phyloP scores from a whole-genome alignment of 2,888 invertebrate genomes.

The Diplazon laetatorius region DNA sequence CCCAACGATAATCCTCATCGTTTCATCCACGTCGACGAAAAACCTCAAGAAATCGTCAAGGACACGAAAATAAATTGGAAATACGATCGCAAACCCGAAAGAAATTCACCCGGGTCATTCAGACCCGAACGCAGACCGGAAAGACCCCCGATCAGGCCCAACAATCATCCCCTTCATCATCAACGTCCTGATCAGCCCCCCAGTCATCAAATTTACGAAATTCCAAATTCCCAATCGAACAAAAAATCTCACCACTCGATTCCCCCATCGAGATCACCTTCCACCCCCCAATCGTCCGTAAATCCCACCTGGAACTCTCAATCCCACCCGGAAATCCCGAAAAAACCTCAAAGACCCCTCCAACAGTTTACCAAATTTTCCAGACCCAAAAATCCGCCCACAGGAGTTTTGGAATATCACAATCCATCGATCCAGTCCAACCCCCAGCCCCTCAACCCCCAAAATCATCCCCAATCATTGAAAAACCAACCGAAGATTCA shows the following conservation, averaged over 20 bases:
- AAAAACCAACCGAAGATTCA: conserved; percentile 35
- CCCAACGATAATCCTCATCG: conserved; percentile 73
- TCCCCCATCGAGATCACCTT: conserved; percentile 30
- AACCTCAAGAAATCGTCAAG: conserved; percentile 69
- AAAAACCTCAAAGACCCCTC: conserved; percentile 49
- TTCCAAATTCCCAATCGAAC: conserved; percentile 71
- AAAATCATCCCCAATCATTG: conserved; percentile 68
- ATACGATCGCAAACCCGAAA: conserved; percentile 77
- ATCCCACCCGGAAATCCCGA: conserved; percentile 67
- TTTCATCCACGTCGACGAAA: conserved; percentile 68
- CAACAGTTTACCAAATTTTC: conserved; percentile 31
- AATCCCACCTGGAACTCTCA: conserved; percentile 60
- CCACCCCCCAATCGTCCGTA: conserved; percentile 57
- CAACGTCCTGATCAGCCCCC: too few relatives aligned
- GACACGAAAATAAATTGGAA: conserved; percentile 75
- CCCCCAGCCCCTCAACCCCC: conserved; percentile 64
- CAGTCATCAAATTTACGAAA: conserved; percentile 65
- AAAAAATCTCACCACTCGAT: conserved; percentile 65
- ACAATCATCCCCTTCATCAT: too few relatives aligned
- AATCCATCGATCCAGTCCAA: conserved; percentile 74
- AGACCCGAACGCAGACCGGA: conserved; percentile 62
- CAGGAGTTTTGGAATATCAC: conserved; percentile 75
- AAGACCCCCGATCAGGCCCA: conserved; percentile 73
- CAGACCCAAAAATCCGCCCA: conserved; percentile 70
- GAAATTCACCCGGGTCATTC: too few relatives aligned